phyloP scores from a whole-genome alignment of 2,113 vertebrate genomes.

The Hymenochirus boettgeri region DNA sequence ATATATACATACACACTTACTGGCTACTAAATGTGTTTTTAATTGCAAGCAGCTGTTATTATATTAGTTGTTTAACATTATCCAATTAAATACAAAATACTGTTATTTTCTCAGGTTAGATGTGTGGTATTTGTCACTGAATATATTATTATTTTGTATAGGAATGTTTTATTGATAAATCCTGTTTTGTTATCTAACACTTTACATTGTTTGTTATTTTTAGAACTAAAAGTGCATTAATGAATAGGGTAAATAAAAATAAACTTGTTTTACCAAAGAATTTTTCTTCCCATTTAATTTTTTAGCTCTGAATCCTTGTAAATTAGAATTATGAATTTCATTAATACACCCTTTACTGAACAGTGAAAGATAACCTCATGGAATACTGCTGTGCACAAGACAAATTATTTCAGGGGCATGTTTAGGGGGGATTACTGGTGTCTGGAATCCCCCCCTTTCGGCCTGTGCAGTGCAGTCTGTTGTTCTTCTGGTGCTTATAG shows the following conservation, averaged over 20 bases:
- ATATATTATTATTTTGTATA: not conserved
- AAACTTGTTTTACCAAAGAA: slow-evolving; percentile 57
- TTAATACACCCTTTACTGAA: too few relatives aligned
- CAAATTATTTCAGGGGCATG: too few relatives aligned
- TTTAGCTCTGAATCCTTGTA: too few relatives aligned
- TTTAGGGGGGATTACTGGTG: too few relatives aligned
- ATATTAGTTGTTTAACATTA: not conserved
- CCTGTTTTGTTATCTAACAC: slow-evolving; percentile 14
- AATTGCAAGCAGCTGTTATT: not conserved
- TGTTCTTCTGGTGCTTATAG: too few relatives aligned
- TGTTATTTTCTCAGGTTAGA: slow-evolving; percentile 36
- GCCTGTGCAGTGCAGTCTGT: too few relatives aligned
- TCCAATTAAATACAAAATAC: slow-evolving; percentile 16
- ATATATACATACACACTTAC: not conserved
- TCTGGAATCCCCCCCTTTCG: too few relatives aligned
- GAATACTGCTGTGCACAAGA: too few relatives aligned
- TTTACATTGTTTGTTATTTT: not conserved
- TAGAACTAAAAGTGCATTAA: slow-evolving; percentile 20
- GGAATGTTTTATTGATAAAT: not conserved
- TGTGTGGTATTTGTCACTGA: slow-evolving; percentile 4
- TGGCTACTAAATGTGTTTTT: not conserved
- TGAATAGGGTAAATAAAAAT: slow-evolving; percentile 41
- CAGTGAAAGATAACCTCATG: too few relatives aligned
- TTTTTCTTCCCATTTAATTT: too few relatives aligned
- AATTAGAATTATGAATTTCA: too few relatives aligned